phyloP scores from a whole-genome alignment of 2,888 invertebrate genomes.

The Coenonympha glycerion region DNA sequence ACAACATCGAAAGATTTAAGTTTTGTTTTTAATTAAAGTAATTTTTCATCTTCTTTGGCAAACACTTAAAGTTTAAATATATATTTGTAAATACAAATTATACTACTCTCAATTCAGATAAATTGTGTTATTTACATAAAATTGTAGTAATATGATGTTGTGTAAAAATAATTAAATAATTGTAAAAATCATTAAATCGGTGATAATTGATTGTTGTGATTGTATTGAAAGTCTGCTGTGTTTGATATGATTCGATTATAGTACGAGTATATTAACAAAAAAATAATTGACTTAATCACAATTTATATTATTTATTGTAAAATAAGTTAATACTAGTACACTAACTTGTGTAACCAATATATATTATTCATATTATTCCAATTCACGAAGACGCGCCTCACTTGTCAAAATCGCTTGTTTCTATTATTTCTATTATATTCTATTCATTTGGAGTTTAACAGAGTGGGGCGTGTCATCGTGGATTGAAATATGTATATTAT shows the following conservation, averaged over 20 bases:
- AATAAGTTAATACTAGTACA: background rate
- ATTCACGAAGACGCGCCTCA: too few relatives aligned
- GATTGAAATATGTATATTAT: too few relatives aligned
- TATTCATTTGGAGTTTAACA: too few relatives aligned
- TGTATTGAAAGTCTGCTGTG: background rate
- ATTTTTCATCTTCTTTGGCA: too few relatives aligned
- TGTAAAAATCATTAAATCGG: conserved; percentile 5
- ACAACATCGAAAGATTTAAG: background rate
- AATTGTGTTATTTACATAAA: background rate
- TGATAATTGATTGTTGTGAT: background rate
- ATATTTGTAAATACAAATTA: background rate
- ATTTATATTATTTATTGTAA: background rate
- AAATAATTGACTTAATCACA: conserved; percentile 1
- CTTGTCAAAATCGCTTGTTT: too few relatives aligned
- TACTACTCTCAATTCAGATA: background rate
- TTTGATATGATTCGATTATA: background rate
- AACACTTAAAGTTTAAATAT: too few relatives aligned
- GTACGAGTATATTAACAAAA: background rate
- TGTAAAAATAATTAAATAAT: background rate
- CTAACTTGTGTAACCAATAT: too few relatives aligned
- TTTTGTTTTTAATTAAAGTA: background rate
- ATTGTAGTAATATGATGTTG: background rate
- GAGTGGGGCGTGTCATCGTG: too few relatives aligned
- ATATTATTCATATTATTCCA: too few relatives aligned
- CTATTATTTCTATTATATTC: too few relatives aligned